Evolutionary conservation across 2,113 vertebrate genomes (phyloP).

Genomic region (Muntiacus muntjak): DNA sequence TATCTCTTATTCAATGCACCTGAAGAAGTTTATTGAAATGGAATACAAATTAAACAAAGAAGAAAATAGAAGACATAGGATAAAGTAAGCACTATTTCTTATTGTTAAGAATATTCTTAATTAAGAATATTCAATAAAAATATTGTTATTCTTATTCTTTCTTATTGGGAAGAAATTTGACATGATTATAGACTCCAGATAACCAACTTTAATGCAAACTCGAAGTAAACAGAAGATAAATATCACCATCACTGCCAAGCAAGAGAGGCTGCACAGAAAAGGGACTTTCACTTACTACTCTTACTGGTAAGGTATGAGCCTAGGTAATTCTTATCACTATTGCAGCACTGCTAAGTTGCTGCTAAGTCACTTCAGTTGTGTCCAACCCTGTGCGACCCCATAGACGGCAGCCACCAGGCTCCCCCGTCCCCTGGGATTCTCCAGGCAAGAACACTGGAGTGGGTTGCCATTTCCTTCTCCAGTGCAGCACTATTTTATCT

Average conservation of each 20-base stretch:
- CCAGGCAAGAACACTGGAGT: too few species aligned
- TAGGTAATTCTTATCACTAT: too few species aligned
- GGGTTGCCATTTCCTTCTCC: too few species aligned
- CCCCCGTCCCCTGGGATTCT: too few species aligned
- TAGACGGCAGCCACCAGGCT: too few species aligned
- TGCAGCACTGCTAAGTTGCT: too few species aligned
- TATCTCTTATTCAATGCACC: neutral
- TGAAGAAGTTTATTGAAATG: neutral
- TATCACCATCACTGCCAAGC: neutral
- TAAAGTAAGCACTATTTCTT: neutral
- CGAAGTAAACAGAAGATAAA: neutral
- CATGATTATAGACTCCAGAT: neutral
- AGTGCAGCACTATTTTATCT: neutral
- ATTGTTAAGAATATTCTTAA: neutral
- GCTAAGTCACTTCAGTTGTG: too few species aligned
- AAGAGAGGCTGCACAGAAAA: neutral
- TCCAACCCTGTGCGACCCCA: too few species aligned
- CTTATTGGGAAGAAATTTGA: neutral
- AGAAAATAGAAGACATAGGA: neutral
- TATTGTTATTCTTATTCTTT: neutral
- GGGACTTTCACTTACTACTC: neutral
- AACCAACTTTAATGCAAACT: neutral
- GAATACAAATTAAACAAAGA: neutral
- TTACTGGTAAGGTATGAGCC: neutral
- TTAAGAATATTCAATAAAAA: neutral